Percentiles rank a stretch among this genome's conserved stretches.
Evolutionary conservation across 2,113 vertebrate species (phyloP).

Genomic region (Melanotaenia duboulayi): DNA sequence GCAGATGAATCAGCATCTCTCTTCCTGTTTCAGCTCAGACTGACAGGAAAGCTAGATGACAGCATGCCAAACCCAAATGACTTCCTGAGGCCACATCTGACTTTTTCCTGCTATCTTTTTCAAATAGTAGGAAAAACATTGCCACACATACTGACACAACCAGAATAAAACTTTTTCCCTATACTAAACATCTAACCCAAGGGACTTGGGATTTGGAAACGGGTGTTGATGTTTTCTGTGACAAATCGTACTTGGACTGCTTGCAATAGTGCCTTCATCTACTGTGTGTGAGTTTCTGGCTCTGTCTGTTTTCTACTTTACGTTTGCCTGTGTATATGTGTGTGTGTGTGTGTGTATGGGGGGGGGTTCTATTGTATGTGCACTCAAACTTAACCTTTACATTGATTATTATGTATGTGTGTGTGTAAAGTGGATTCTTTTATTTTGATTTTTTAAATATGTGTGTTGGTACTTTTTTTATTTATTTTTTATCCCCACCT

Average conservation of each 20-base stretch:
- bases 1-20: slow-evolving; percentile 53
- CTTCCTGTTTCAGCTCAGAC: slow-evolving; percentile 61
- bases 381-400: slow-evolving; percentile 50
- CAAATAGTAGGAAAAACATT: slow-evolving; percentile 1
- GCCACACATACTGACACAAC: neutral
- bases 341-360: slow-evolving; percentile 1
- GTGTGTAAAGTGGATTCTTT: slow-evolving; percentile 31
- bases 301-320: slow-evolving; percentile 54
- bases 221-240: slow-evolving; percentile 64
- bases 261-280: slow-evolving; percentile 87
- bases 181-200: slow-evolving; percentile 73
- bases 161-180: neutral
- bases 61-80: slow-evolving; percentile 16
- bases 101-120: slow-evolving; percentile 19
- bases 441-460: slow-evolving; percentile 35
- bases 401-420: slow-evolving; percentile 30
- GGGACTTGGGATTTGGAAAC: slow-evolving; percentile 46
- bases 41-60: slow-evolving; percentile 53
- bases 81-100: slow-evolving; percentile 47
- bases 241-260: slow-evolving; percentile 80
- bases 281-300: slow-evolving; percentile 62
- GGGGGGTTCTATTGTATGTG: slow-evolving; percentile 35
- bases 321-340: slow-evolving; percentile 43
- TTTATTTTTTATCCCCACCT: slow-evolving; percentile 37
- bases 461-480: slow-evolving; percentile 31